phyloP scores from a whole-genome alignment of 1,140 invertebrate genomes.

The Apis laboriosa region DNA sequence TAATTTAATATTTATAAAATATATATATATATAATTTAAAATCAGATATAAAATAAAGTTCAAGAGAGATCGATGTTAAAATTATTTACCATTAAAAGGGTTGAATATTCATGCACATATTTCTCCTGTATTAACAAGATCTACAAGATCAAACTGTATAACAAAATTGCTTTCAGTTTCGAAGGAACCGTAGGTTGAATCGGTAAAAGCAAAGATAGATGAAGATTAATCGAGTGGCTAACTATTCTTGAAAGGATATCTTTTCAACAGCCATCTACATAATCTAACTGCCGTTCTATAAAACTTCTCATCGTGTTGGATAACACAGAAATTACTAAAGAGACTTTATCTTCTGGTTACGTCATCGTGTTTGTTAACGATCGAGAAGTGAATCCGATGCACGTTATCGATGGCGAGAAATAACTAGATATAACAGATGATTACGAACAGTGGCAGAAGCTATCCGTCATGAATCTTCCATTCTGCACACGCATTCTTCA shows the following conservation, averaged over 20 bases:
- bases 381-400: not conserved
- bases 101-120: no score
- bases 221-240: not conserved
- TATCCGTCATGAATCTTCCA: not conserved
- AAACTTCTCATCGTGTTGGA: not conserved
- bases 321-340: not conserved
- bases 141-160: no score
- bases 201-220: no score
- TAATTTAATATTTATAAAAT: no score
- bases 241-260: not conserved
- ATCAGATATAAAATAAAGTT: no score
- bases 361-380: not conserved
- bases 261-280: not conserved
- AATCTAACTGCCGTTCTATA: not conserved
- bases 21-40: no score
- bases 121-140: no score
- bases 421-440: not conserved
- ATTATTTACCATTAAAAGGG: no score
- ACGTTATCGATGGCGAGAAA: not conserved
- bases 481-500: not conserved
- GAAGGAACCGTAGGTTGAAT: not conserved
- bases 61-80: no score
- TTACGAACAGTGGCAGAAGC: not conserved
- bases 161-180: not conserved
- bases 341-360: not conserved